A percentile compares a stretch with the other conserved stretches of the same genome.
These are phyloP conservation scores for Tetragonula clypearis DNA, from an alignment of 1,140 invertebrate species.

Conservation along the genomic window DNA sequence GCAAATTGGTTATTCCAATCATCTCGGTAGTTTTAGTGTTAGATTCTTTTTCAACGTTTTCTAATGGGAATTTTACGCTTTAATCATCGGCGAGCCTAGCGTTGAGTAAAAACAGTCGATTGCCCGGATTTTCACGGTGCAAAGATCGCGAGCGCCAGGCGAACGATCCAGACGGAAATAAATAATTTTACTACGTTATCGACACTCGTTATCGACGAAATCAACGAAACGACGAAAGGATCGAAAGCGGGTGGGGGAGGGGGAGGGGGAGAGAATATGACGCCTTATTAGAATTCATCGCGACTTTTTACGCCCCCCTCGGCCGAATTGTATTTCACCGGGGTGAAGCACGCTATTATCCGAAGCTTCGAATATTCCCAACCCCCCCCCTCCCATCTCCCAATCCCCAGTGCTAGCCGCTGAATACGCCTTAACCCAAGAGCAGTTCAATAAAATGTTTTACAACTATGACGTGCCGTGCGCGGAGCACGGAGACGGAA, in stretches of 20 bases:
- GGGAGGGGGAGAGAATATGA: background rate
- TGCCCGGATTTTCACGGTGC: no score
- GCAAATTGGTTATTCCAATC: no score
- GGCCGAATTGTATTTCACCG: slow-evolving; percentile 10
- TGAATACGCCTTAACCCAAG: slow-evolving; percentile 9
- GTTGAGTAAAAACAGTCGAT: no score
- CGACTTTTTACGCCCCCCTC: slow-evolving; percentile 28
- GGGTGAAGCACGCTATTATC: slow-evolving; percentile 21
- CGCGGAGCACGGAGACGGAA: slow-evolving; percentile 1
- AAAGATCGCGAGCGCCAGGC: background rate
- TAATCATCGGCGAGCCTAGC: no score
- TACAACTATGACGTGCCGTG: slow-evolving; percentile 44
- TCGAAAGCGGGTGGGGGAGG: no score
- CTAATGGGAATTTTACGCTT: no score
- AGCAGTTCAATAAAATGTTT: slow-evolving; percentile 52
- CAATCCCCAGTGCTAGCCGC: background rate
- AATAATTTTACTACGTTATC: background rate
- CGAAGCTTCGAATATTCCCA: slow-evolving; percentile 37
- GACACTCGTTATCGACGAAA: background rate
- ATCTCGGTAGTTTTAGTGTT: no score
- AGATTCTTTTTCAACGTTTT: no score
- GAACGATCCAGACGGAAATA: no score
- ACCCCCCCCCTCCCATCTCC: background rate
- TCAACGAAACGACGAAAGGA: background rate
- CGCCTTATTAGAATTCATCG: slow-evolving; percentile 31